Evolutionary conservation across 2,888 invertebrate species (phyloP), one percentile per base, ranked within the genome.

Genomic region (Digitonthophagus gazella): DNA sequence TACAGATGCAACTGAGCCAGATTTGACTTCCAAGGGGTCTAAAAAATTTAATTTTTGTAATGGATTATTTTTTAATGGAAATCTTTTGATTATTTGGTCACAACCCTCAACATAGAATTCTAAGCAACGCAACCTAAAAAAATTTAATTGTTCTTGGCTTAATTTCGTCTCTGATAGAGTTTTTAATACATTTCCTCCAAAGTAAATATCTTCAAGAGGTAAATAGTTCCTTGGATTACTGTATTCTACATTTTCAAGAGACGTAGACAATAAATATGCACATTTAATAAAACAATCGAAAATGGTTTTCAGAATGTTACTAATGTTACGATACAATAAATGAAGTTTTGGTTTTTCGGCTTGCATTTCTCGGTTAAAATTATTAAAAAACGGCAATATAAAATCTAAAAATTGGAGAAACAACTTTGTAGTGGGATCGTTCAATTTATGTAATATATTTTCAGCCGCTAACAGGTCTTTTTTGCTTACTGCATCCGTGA

Each of bases 401-500:
- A n/a, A n/a, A n/a, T n/a, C n/a, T n/a, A n/a, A n/a, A n/a, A n/a
- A n/a, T n/a, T n/a, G n/a, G n/a, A n/a, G n/a, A n/a, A n/a, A n/a
- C n/a, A n/a, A n/a, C n/a, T n/a, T n/a, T n/a, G n/a, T n/a, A n/a
- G n/a, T n/a, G n/a, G n/a, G n/a, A n/a, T n/a, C n/a, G n/a, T n/a
- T n/a, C n/a, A n/a, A n/a, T n/a, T n/a, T 57, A 15, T 14, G 16
- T 2, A 57, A 57, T 15, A 11, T 57, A 57, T 57, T 57, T 57
- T 14, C 16, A 15, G 57, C 57, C 6, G 57, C 57, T 16, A 57
- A 57, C 14, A 57, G 15, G 16, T 57, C 57, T 2, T 57, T 57
- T 2, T 57, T 57, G 2, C 16, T 5, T 14, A 57, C 57, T 15
- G 57, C 57, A 57, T 57, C 57, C 14, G 16, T 57, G 16, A 74